Evolutionary conservation across 2,888 invertebrate species (phyloP), one percentile per base, ranked within the genome.

Genomic region (Hypolimnas misippus): DNA sequence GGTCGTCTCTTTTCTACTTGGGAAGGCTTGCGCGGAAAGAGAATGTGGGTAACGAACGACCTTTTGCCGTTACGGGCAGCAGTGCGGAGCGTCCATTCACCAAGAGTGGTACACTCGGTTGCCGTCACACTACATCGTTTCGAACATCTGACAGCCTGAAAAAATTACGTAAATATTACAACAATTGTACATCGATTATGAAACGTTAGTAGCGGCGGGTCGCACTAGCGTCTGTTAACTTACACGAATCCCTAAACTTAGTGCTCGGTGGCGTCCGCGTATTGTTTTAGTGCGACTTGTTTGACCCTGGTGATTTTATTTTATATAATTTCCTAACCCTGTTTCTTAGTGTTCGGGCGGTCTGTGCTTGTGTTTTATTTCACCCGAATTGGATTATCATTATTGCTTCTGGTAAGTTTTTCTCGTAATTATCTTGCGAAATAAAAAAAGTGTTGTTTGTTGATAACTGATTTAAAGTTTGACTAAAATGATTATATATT

Each of bases 21-120:
- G 83, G 86, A 88, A 91, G 92, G 92, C 92, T 91, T 91, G 92
- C 92, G 91, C 89, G 92, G 88, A 90, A 90, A 91, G 92, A 92
- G 92, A 92, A 90, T 90, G 92, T 91, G 89, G 86, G 85, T 90
- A 89, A 89, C 87, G 89, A 88, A 91, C 91, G 92, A 90, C 92
- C 92, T 90, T 91, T 92, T 86, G 90, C 83, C 83, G 86, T 87
- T 90, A 87, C 82, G 86, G 84, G 84, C 87, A 83, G 87, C 92
- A 92, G 92, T 92, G 90, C 92, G 91, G 89, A 84, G 89, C 86
- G 90, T 81, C 83, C 91, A 82, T 86, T 86, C 85, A 81, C 81
- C 79, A 86, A 82, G 87, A 84, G 79, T 72, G 81, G 89, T 87
- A 78, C 82, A 73, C 74, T 82, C 66, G 73, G 63, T 62, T 65